Evolutionary conservation across 2,888 invertebrate genomes (phyloP).

Genomic region (Scaptomyza polygonia): DNA sequence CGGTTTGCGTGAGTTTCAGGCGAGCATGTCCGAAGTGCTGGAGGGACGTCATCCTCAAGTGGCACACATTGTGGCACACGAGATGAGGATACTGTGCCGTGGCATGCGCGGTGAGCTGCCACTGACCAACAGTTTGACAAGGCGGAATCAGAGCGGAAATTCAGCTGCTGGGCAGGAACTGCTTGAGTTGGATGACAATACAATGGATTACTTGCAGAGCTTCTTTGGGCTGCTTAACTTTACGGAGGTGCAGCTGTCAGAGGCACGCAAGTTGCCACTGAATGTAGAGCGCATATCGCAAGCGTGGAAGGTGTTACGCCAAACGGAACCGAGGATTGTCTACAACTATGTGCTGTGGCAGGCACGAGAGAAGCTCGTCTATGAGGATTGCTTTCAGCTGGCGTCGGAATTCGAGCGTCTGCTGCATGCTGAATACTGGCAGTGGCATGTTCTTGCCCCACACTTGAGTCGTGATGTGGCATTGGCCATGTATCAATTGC

Average conservation of each 20-base stretch:
- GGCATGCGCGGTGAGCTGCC: constrained; percentile 65
- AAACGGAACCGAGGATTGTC: constrained; percentile 74
- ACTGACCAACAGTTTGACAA: constrained; percentile 24
- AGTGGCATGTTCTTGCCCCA: constrained; percentile 71
- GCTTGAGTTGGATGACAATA: constrained; percentile 53
- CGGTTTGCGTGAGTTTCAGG: constrained; percentile 44
- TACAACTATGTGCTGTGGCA: constrained; percentile 82
- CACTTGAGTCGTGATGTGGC: constrained; percentile 76
- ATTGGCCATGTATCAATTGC: constrained; percentile 77
- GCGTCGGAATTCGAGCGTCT: constrained; percentile 76
- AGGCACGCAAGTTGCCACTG: constrained; percentile 70
- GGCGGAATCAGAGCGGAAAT: background rate
- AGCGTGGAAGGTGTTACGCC: constrained; percentile 58
- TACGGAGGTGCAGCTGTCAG: constrained; percentile 57
- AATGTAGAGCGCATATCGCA: constrained; percentile 59
- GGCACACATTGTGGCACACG: constrained; percentile 71
- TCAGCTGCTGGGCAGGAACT: constrained; percentile 18
- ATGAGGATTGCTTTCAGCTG: constrained; percentile 69
- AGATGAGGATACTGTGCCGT: constrained; percentile 75
- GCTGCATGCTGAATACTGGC: constrained; percentile 81
- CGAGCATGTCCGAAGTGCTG: constrained; percentile 54
- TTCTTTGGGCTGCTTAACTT: constrained; percentile 68
- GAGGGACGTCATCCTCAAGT: constrained; percentile 64
- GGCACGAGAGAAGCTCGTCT: constrained; percentile 57
- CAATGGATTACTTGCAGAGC: constrained; percentile 66